Evolutionary conservation across 2,797 vertebrate genomes (phyloP).

Genomic region (Pelodytes ibericus): DNA sequence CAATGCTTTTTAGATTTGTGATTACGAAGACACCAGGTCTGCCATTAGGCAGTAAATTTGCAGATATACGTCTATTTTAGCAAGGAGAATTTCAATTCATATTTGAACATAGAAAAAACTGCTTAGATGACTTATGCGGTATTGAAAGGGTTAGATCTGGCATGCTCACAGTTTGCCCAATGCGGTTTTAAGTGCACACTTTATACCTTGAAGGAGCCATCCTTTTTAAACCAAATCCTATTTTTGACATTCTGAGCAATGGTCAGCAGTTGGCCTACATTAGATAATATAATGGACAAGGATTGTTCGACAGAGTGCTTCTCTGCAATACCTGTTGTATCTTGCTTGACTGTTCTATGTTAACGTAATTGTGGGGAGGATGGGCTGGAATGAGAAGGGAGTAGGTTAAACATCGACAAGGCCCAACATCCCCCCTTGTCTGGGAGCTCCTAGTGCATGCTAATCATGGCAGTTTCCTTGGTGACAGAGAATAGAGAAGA

Average conservation of each 20-base stretch:
- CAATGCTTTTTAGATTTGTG: neutral
- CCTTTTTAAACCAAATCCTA: too few species aligned
- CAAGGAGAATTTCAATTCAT: neutral
- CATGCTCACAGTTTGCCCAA: neutral
- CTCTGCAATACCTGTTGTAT: neutral
- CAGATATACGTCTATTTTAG: neutral
- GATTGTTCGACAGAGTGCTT: neutral
- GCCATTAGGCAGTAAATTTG: neutral
- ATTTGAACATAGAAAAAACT: neutral
- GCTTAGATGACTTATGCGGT: neutral
- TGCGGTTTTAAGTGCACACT: neutral
- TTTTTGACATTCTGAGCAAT: neutral
- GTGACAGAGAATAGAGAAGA: slow-evolving; percentile 38
- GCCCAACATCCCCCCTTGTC: slow-evolving; percentile 23
- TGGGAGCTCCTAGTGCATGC: slow-evolving; percentile 48
- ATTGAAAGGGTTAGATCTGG: neutral
- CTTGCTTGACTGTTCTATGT: neutral
- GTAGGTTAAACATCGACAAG: slow-evolving; percentile 26
- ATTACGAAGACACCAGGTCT: neutral
- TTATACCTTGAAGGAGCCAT: neutral
- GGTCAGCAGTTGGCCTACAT: neutral
- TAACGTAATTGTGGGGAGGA: neutral
- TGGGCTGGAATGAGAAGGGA: slow-evolving; percentile 9
- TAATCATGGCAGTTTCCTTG: slow-evolving; percentile 54
- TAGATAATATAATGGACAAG: neutral